Base-by-base conservation (phyloP, 1,140 invertebrate genomes). In the Sinella curviseta region DNA sequence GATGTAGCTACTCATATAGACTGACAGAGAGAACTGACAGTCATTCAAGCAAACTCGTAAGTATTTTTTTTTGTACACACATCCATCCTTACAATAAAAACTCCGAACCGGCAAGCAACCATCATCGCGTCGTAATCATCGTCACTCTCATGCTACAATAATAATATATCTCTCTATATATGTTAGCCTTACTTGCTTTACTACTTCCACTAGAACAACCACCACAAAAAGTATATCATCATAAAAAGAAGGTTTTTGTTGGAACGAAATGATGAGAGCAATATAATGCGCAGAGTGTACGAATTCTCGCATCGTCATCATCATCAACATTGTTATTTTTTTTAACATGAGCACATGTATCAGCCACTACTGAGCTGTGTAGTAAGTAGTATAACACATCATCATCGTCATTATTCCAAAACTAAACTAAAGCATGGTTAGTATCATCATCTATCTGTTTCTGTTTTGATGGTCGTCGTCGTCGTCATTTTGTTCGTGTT, bases 231-330 rank as follows among this genome's bases (percentile, higher is more conserved):
- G n/a, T n/a, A n/a, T n/a, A n/a, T n/a, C n/a, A n/a, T n/a, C n/a
- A n/a, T n/a, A n/a, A n/a, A n/a, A n/a, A n/a, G n/a, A n/a, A n/a
- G n/a, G n/a, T n/a, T n/a, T n/a, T n/a, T n/a, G 55, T 26, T 60
- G 55, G 14, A 60, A n/a, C 14, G 55, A 60, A 60, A 14, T n/a
- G n/a, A n/a, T n/a, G n/a, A n/a, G n/a, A n/a, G 55, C 12, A 60
- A 60, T 60, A 26, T 60, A 70, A 70, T 31, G 12, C 2, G 12
- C n/a, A n/a, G n/a, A n/a, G n/a, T n/a, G 28, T 70, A 70, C 65
- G 65, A 70, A 70, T 70, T 70, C 65, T 70, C 65, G 65, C 65
- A 31, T 33, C 65, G 65, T 70, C 65, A 70, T 31, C 28, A 70
- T 70, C 65, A 70, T 16, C 39, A 48, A 4, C 39, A 48, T 17